These are phyloP conservation scores for Diogma glabrata DNA, from an alignment of 2,888 invertebrate genomes.

Conservation along the genomic window DNA sequence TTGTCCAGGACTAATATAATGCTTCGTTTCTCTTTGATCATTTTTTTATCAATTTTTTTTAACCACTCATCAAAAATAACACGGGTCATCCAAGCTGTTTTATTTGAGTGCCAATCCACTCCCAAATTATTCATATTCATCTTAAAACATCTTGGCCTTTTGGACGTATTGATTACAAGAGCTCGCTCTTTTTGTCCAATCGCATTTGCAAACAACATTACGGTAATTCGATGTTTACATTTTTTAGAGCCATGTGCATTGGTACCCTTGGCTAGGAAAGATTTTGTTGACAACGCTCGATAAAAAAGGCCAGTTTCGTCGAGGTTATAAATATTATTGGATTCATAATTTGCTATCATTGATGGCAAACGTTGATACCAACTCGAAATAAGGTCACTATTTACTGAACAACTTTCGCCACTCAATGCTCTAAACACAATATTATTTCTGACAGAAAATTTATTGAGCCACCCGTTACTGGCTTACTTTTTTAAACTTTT, in stretches of 20 bases:
- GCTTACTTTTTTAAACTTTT: background rate
- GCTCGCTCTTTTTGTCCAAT: conserved; percentile 3
- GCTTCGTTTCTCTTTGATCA: background rate
- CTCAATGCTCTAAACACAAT: no score
- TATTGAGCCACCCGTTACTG: background rate
- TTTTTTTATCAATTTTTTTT: background rate
- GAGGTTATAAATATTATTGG: background rate
- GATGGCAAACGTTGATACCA: background rate
- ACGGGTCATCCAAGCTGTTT: background rate
- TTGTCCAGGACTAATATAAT: background rate
- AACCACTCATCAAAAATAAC: background rate
- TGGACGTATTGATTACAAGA: background rate
- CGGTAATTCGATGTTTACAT: background rate
- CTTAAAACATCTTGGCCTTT: background rate
- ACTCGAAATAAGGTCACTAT: background rate
- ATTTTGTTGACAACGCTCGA: background rate
- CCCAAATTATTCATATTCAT: background rate
- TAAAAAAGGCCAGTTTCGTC: background rate
- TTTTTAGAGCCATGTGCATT: no score
- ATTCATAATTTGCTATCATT: background rate
- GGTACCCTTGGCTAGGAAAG: background rate
- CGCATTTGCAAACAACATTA: no score
- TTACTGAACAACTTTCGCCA: background rate
- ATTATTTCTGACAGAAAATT: background rate
- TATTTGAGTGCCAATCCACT: background rate